These are phyloP conservation scores for Lepidocyrtinus sp. DNA, from an alignment of 2,888 invertebrate species.

Conservation along the genomic window DNA sequence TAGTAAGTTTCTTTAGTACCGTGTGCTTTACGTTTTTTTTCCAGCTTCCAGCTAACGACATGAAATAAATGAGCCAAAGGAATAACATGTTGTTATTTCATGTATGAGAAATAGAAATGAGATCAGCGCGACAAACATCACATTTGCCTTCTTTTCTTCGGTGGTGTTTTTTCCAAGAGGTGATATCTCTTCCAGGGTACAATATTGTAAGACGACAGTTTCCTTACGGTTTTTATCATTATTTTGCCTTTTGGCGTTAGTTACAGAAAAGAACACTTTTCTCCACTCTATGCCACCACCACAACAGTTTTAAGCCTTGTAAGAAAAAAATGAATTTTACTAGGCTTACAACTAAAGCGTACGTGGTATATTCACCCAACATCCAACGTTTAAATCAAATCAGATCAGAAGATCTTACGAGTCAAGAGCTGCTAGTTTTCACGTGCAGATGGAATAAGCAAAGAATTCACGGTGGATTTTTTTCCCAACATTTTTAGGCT, in stretches of 20 bases:
- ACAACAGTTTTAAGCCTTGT: background rate
- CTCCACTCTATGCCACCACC: background rate
- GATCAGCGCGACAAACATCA: background rate
- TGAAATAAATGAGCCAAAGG: conserved; percentile 56
- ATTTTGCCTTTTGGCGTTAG: conserved; percentile 52
- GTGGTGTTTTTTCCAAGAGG: background rate
- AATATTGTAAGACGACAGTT: background rate
- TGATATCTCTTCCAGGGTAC: background rate
- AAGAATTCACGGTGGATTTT: too few relatives aligned
- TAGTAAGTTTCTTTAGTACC: too few relatives aligned
- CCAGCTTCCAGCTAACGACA: conserved; percentile 30
- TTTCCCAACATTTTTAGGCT: too few relatives aligned
- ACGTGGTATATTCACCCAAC: too few relatives aligned
- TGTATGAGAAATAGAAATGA: background rate
- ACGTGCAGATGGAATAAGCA: too few relatives aligned
- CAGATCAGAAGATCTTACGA: too few relatives aligned
- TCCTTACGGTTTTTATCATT: conserved; percentile 37
- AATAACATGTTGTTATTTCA: conserved; percentile 29
- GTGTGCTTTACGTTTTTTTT: background rate
- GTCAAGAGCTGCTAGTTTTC: too few relatives aligned
- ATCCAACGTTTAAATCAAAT: too few relatives aligned
- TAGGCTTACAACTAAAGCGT: too few relatives aligned
- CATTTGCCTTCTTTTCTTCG: background rate
- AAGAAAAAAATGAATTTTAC: background rate
- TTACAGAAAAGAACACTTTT: conserved; percentile 53